Conservation (phyloP, 2,113 vertebrate species). For the Oreochromis niloticus region DNA sequence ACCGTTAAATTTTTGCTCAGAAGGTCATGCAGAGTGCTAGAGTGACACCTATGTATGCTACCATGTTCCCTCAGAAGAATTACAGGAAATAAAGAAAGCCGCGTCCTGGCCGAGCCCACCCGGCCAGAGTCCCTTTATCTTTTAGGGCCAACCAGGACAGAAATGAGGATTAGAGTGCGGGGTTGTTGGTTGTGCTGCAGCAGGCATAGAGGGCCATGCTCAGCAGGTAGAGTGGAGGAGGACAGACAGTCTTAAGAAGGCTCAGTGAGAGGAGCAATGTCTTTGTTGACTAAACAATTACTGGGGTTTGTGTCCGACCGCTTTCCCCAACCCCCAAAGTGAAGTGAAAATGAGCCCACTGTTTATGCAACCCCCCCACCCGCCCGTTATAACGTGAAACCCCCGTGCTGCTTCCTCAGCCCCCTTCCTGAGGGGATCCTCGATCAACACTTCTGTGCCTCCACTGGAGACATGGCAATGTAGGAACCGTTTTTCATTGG, state of each 20-base stretch:
- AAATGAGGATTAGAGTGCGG: conserved; percentile 8
- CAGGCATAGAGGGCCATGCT: conserved; percentile 64
- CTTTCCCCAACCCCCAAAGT: conserved; percentile 5
- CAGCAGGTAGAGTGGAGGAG: conserved; percentile 47
- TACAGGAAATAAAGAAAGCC: background rate
- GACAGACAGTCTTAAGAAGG: conserved; percentile 42
- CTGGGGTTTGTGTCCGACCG: conserved; percentile 13
- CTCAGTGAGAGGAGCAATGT: conserved; percentile 40
- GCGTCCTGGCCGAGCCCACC: conserved; percentile 1
- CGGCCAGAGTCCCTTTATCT: background rate
- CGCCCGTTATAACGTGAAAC: conserved; percentile 5
- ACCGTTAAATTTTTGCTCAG: background rate
- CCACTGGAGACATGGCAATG: conserved; percentile 78
- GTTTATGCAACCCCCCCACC: conserved; percentile 21
- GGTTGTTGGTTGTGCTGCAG: conserved; percentile 27
- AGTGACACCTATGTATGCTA: conserved; percentile 17
- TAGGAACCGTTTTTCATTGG: conserved; percentile 72
- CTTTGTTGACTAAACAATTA: conserved; percentile 35
- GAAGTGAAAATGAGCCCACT: conserved; percentile 1
- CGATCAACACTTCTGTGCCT: conserved; percentile 76
- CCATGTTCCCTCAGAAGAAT: conserved; percentile 25
- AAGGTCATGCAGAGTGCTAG: background rate
- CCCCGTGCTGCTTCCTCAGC: conserved; percentile 24
- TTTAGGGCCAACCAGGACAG: conserved; percentile 9
- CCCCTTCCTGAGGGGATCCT: conserved; percentile 43